phyloP scores from a whole-genome alignment of 2,797 vertebrate species.

The Poecilia wingei region DNA sequence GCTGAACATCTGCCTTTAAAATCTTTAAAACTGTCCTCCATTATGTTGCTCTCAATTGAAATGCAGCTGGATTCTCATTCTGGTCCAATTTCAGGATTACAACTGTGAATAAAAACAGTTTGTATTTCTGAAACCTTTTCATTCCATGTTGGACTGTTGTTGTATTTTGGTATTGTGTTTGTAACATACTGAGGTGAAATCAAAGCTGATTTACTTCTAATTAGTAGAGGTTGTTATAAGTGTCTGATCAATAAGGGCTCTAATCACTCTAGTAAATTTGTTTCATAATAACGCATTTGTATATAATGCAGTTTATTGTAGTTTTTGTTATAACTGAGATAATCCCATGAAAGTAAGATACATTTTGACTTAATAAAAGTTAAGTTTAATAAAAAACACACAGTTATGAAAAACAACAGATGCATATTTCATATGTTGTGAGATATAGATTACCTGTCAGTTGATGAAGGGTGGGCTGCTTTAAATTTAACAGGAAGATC shows the following conservation, averaged over 20 bases:
- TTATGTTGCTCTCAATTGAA: too few species aligned
- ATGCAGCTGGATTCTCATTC: too few species aligned
- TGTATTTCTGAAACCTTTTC: neutral
- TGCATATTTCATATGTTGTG: neutral
- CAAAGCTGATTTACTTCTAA: neutral
- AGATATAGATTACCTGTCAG: slow-evolving; percentile 9
- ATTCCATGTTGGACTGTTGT: neutral
- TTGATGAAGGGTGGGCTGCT: neutral
- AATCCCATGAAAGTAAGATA: too few species aligned
- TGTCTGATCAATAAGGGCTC: neutral
- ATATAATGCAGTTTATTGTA: neutral
- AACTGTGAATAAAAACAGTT: too few species aligned
- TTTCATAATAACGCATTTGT: neutral
- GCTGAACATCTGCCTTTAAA: too few species aligned
- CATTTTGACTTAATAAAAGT: too few species aligned
- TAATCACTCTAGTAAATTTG: neutral
- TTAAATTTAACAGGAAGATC: slow-evolving; percentile 6
- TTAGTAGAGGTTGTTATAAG: neutral
- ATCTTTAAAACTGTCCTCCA: too few species aligned
- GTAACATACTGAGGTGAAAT: neutral
- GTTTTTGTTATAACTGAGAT: too few species aligned
- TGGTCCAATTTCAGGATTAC: too few species aligned
- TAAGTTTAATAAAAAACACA: neutral
- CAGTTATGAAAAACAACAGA: neutral
- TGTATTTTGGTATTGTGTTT: neutral